Conservation (phyloP, 1,140 invertebrate genomes). For the Orius laevigatus region DNA sequence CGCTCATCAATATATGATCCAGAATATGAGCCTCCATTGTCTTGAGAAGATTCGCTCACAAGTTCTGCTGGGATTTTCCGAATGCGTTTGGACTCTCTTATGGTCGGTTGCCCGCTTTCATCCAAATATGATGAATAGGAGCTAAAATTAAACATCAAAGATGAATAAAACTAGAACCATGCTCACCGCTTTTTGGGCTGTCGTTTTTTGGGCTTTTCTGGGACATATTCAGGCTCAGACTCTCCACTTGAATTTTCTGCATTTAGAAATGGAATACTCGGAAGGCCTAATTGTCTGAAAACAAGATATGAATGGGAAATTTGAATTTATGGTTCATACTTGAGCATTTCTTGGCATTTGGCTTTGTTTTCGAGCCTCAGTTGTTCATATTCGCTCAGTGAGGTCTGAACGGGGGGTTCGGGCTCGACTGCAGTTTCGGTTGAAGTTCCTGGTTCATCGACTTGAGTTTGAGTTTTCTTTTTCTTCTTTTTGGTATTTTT, state of each 20-base stretch:
- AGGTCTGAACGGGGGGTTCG: not conserved
- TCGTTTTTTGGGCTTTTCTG: not conserved
- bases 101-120: too few species aligned
- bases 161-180: not conserved
- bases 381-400: conserved; percentile 9
- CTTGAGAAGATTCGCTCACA: too few species aligned
- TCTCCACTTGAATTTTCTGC: not conserved
- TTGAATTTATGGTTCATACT: conserved; percentile 7
- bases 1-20: too few species aligned
- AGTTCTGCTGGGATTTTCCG: too few species aligned
- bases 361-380: conserved; percentile 7
- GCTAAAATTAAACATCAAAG: too few species aligned
- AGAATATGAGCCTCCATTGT: not conserved
- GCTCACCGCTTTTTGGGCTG: not conserved
- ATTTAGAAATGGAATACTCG: too few species aligned
- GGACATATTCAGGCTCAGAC: not conserved
- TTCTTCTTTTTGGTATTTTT: not conserved
- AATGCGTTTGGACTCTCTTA: too few species aligned
- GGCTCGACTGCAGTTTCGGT: not conserved
- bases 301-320: too few species aligned
- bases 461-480: not conserved
- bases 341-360: conserved; percentile 8
- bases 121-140: too few species aligned
- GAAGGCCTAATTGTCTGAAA: too few species aligned
- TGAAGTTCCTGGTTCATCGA: not conserved